Evolutionary conservation across 2,888 invertebrate genomes (phyloP).

Genomic region (Cheilosia vulpina): DNA sequence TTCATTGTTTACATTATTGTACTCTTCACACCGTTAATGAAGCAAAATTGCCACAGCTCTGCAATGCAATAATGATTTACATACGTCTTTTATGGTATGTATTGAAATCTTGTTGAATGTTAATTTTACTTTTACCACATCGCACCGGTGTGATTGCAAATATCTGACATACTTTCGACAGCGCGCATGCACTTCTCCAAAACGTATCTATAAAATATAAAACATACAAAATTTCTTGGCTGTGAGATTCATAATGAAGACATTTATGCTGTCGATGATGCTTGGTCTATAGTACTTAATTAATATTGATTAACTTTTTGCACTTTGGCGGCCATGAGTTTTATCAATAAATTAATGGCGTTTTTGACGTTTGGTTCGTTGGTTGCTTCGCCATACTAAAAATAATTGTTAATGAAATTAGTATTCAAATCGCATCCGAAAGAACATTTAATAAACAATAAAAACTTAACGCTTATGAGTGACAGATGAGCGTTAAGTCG

Average conservation of each 20-base stretch:
- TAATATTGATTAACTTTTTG: conserved; percentile 26
- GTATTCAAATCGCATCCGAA: background rate
- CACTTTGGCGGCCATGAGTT: conserved; percentile 30
- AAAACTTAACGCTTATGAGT: background rate
- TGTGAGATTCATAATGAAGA: conserved; percentile 7
- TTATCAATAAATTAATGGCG: conserved; percentile 3
- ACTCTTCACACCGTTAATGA: conserved; percentile 37
- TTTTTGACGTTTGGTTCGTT: no score
- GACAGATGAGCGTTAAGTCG: background rate
- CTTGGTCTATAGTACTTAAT: background rate
- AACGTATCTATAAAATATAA: conserved; percentile 1
- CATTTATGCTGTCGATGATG: background rate
- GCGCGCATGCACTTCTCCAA: conserved; percentile 23
- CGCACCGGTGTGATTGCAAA: conserved; percentile 19
- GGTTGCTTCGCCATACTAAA: no score
- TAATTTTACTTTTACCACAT: conserved; percentile 43
- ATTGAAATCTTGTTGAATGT: conserved; percentile 43
- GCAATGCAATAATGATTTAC: conserved; percentile 23
- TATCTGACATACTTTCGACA: conserved; percentile 48
- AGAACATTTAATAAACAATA: conserved; percentile 5
- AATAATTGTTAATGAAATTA: background rate
- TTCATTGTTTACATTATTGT: conserved; percentile 13
- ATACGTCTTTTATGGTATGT: conserved; percentile 42
- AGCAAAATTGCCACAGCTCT: conserved; percentile 30
- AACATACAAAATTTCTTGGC: background rate